Percentiles rank a stretch among this genome's conserved stretches.
phyloP scores from a whole-genome alignment of 2,113 vertebrate species.

The Colius striatus region DNA sequence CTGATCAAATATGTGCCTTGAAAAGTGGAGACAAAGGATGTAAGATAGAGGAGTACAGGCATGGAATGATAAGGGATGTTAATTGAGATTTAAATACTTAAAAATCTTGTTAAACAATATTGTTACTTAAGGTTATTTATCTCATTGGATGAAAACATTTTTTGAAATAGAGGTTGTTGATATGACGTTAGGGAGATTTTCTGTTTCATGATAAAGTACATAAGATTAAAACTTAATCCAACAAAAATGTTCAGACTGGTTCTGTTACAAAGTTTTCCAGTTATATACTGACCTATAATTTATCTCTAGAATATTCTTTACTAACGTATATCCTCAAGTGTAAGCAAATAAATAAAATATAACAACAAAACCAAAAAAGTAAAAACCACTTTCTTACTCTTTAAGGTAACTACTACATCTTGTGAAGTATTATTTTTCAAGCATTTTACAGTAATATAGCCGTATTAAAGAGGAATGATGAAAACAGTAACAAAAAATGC shows the following conservation, averaged over 20 bases:
- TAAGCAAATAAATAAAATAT: neutral
- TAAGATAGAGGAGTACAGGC: neutral
- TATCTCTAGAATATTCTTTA: neutral
- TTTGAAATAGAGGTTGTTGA: neutral
- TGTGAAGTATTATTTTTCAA: neutral
- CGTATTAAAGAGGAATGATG: neutral
- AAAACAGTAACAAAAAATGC: neutral
- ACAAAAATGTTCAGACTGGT: neutral
- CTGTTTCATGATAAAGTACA: neutral
- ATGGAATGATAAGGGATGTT: neutral
- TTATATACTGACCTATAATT: neutral
- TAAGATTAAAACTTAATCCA: neutral
- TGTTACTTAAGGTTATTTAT: neutral
- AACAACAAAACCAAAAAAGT: neutral
- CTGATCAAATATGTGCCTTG: neutral
- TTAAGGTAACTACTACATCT: neutral
- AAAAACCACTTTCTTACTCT: neutral
- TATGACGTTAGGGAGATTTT: neutral
- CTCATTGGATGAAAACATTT: neutral
- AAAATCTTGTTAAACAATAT: neutral
- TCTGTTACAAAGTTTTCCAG: neutral
- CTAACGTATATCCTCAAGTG: neutral
- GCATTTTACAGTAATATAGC: neutral
- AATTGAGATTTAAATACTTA: neutral
- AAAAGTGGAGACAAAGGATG: neutral